Conservation (phyloP, 2,113 vertebrate species). For the Merops nubicus region DNA sequence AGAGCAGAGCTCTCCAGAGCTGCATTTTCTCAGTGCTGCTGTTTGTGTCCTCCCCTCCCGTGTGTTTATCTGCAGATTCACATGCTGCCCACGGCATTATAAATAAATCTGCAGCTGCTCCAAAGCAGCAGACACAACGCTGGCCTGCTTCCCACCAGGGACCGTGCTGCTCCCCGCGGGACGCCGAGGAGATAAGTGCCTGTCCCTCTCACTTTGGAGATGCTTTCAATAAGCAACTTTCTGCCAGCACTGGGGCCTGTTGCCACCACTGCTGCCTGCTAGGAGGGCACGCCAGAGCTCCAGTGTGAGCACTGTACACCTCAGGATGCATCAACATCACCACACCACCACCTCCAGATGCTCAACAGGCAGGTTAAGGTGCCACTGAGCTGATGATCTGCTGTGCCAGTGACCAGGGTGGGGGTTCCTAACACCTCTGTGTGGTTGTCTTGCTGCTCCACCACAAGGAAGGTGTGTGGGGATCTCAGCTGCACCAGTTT, state of each 20-base stretch:
- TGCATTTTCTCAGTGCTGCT: neutral
- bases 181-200: neutral
- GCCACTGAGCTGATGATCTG: rapidly evolving
- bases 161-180: neutral
- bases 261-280: neutral
- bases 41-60: conserved; percentile 16
- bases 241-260: neutral
- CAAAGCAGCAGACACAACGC: neutral
- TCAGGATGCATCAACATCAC: neutral
- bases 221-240: neutral
- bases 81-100: neutral
- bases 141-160: conserved; percentile 17
- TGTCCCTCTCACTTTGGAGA: neutral
- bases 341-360: neutral
- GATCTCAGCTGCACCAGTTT: neutral
- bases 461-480: neutral
- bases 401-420: neutral
- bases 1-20: neutral
- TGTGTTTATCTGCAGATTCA: conserved; percentile 42
- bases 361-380: rapidly evolving
- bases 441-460: neutral
- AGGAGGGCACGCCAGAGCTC: rapidly evolving
- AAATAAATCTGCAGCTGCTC: conserved; percentile 65
- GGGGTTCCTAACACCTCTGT: neutral
- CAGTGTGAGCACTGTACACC: neutral